phyloP scores from a whole-genome alignment of 1,140 invertebrate genomes.

The Leptinotarsa lineolata region DNA sequence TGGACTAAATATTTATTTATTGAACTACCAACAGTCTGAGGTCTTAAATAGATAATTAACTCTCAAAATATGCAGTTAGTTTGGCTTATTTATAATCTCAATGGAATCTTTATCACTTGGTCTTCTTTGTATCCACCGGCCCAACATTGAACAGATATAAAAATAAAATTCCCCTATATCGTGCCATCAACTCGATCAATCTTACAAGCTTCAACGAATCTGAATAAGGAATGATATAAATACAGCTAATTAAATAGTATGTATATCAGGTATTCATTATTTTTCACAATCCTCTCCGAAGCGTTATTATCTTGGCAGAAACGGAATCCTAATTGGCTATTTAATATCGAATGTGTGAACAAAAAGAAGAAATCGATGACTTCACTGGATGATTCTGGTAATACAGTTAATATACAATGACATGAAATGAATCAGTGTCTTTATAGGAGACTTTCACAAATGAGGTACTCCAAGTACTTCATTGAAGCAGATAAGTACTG shows the following conservation, averaged over 20 bases:
- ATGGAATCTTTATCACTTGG: too few species aligned
- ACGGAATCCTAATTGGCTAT: slow-evolving; percentile 17
- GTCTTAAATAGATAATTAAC: too few species aligned
- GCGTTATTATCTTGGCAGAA: slow-evolving; percentile 15
- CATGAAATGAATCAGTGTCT: too few species aligned
- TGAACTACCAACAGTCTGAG: too few species aligned
- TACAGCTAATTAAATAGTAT: slow-evolving; percentile 16
- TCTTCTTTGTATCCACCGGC: too few species aligned
- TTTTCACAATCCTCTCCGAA: slow-evolving; percentile 2
- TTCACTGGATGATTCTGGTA: not conserved
- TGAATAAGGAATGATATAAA: slow-evolving; percentile 11
- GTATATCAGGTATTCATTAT: slow-evolving; percentile 14
- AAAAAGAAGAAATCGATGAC: not conserved
- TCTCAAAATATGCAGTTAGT: too few species aligned
- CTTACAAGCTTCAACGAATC: slow-evolving; percentile 6
- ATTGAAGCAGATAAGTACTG: too few species aligned
- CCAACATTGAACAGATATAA: not conserved
- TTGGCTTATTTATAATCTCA: too few species aligned
- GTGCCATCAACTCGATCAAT: slow-evolving; percentile 6
- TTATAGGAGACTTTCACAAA: too few species aligned
- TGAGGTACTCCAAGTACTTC: too few species aligned
- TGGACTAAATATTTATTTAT: too few species aligned
- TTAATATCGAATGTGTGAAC: slow-evolving; percentile 13
- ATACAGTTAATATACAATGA: too few species aligned
- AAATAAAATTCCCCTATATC: not conserved